A percentile compares a stretch with the other conserved stretches of the same genome.
Conservation (phyloP, 2,888 invertebrate species). For the Ischnura elegans region DNA sequence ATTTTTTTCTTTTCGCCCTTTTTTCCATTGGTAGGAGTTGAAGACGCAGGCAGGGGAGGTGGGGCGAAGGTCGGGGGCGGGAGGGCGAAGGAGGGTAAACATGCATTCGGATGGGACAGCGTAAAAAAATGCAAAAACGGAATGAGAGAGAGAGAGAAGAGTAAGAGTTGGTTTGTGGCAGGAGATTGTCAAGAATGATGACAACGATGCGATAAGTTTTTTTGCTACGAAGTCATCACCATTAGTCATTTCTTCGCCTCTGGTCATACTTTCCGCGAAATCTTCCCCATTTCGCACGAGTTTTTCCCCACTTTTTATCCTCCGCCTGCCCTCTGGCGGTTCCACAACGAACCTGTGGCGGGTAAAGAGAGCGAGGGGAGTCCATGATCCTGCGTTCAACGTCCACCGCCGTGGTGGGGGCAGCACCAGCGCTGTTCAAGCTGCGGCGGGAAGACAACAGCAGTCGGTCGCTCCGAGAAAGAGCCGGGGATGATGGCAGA, state of each 20-base stretch:
- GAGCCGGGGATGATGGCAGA: neutral
- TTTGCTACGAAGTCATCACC: neutral
- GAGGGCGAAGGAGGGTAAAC: neutral
- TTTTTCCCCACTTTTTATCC: neutral
- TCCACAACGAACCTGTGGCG: neutral
- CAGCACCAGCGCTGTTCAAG: neutral
- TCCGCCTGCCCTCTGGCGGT: conserved; percentile 33
- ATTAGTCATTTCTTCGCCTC: neutral
- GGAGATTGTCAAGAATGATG: neutral
- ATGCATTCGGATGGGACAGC: neutral
- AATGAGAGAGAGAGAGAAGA: neutral
- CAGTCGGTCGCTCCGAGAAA: neutral
- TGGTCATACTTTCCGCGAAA: neutral
- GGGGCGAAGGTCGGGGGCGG: neutral
- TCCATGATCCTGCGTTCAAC: conserved; percentile 15
- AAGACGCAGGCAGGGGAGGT: neutral
- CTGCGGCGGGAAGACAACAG: conserved; percentile 20
- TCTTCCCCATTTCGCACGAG: neutral
- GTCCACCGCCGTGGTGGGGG: conserved; percentile 25
- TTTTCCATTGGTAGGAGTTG: neutral
- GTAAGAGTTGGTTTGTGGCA: neutral
- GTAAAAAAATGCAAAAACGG: neutral
- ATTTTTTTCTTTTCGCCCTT: neutral
- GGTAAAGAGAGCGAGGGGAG: neutral
- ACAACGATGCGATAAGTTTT: neutral